Percentiles rank a stretch among this genome's conserved stretches.
These are phyloP conservation scores for Gopherus evgoodei DNA, from an alignment of 2,113 vertebrate species.

Conservation along the genomic window DNA sequence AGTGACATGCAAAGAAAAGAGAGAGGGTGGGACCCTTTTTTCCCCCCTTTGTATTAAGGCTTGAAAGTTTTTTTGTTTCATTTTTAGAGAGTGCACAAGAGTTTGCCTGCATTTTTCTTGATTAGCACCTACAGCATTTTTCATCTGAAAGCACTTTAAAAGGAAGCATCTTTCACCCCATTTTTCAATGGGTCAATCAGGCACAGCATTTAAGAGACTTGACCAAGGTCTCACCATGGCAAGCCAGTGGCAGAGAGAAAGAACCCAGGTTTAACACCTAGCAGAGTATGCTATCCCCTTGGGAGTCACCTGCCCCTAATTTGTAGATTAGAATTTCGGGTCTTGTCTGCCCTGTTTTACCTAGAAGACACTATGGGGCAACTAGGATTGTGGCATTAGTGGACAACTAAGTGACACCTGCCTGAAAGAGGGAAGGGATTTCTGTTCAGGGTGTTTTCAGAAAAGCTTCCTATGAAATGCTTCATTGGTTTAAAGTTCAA, in stretches of 20 bases:
- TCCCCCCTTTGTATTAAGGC: background rate
- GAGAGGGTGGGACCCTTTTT: background rate
- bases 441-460: fast-evolving
- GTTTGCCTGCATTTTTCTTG: background rate
- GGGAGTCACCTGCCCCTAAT: background rate
- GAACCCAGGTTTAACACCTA: background rate
- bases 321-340: background rate
- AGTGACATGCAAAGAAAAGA: background rate
- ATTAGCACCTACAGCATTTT: background rate
- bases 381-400: background rate
- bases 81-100: background rate
- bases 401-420: background rate
- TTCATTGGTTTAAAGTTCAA: background rate
- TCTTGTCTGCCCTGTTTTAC: background rate
- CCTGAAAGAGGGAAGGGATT: background rate
- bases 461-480: background rate
- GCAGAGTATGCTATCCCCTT: background rate
- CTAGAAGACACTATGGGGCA: background rate
- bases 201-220: background rate
- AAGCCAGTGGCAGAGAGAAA: background rate
- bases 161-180: background rate
- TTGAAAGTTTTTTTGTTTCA: fast-evolving
- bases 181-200: background rate
- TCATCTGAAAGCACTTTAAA: background rate
- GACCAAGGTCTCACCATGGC: background rate